A percentile compares a stretch with the other conserved stretches of the same genome.
Evolutionary conservation across 2,113 vertebrate genomes (phyloP).

Genomic region (Orcinus orca): DNA sequence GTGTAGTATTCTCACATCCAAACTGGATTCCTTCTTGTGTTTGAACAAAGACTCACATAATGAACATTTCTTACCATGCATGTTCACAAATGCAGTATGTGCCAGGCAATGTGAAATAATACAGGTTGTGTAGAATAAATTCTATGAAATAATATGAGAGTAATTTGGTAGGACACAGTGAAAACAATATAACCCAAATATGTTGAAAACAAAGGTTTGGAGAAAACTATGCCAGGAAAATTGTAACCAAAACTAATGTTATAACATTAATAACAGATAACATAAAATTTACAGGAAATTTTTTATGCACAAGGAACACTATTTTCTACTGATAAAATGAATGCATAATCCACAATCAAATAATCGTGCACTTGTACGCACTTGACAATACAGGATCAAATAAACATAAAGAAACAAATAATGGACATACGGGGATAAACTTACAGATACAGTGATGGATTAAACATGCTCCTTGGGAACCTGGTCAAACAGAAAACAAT

Average conservation of each 20-base stretch:
- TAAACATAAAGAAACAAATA: neutral
- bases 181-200: neutral
- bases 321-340: neutral
- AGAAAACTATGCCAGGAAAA: neutral
- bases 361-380: neutral
- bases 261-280: neutral
- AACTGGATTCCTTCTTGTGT: neutral
- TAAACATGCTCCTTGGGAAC: neutral
- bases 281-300: neutral
- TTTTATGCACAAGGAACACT: neutral
- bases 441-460: neutral
- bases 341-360: neutral
- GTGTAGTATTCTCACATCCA: neutral
- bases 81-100: neutral
- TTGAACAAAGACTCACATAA: neutral
- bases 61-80: neutral
- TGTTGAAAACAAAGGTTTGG: neutral
- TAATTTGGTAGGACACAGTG: neutral
- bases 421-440: neutral
- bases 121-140: neutral
- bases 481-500: neutral
- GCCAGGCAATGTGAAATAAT: neutral
- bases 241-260: neutral
- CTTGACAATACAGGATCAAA: neutral
- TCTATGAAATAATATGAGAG: neutral